Base-by-base conservation (phyloP, 2,888 invertebrate genomes). In the Prosopocoilus inquinatus region DNA sequence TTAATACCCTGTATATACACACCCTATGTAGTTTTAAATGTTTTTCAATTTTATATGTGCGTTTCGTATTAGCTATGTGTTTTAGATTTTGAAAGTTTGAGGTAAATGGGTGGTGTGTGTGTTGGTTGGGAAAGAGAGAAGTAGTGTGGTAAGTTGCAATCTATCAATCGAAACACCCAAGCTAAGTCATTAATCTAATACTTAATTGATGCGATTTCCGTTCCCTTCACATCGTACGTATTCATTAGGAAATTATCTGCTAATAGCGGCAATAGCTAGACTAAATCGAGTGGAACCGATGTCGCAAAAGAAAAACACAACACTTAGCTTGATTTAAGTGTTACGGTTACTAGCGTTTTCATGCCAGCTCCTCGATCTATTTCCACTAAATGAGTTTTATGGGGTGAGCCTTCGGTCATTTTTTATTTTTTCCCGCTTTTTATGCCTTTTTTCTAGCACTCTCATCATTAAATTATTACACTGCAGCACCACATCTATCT, bases 211-310 rank as follows among this genome's bases (percentile, higher is more conserved):
- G 64, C 58, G 65, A 68, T 67, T 67, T 62, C 64, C 61, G 65
- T 66, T 66, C 66, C 65, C 65, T 62, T 58, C 65, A 65, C 65
- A 61, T 67, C 67, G 65, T 68, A 64, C 65, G 67, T 68, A 65
- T 66, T 67, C 68, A 67, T 68, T 66, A 66, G 63, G 63, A 66
- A 65, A 67, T 67, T 67, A 67, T 67, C 67, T 60, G 59, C 63
- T 67, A 64, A 57, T 64, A 63, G 67, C 50, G 62, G 66, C 64
- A 66, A 65, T 65, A 64, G 64, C 59, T 50, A 59, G 53, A 59
- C 43, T 65, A 64, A 67, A 67, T 67, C 67, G 67, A 57, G 63
- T 62, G 67, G 67, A 67, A 67, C 67, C 64, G 60, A 64, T 60
- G 64, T 65, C 66, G 56, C 51, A 53, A 57, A 63, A 65, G 66